Base-by-base conservation (phyloP, 2,113 vertebrate species). In the Pithys albifrons region DNA sequence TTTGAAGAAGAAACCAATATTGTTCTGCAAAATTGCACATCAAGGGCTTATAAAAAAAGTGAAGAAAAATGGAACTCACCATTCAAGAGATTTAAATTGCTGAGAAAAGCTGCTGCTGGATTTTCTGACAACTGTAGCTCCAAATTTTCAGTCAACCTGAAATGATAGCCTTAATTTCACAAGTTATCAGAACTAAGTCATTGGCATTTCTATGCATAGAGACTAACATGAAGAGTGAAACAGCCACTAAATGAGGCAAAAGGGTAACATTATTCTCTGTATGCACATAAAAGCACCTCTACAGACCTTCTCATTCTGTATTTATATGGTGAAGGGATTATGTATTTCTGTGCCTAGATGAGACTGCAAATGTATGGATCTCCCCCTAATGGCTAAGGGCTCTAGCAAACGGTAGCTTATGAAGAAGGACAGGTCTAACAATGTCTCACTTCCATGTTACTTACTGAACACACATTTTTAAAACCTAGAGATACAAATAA, bases 101-200 rank as follows among this genome's bases (percentile, higher is more conserved):
- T 91, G 29, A 97, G 86, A 52, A 98, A 95, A 83, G 48, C 29
- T 86, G 83, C 13, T 0, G 4, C 5, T 12, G 94, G 83, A n/a
- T 95, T 87, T 73, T 73, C 91, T 3, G 61, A 69, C 37, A 97
- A 74, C 6, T 43, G 62, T 35, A 91, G 69, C 61, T 95, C 28
- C 5, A 98, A 69, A n/a, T 82, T 96, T 55, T 93, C 89, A 65
- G 59, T 59, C 89, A 97, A 65, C 76, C 98, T 98, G 78, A 74
- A 96, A 97, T 1, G 20, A 94, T 1, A 98, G 24, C 12, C 80
- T 35, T 10, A 74, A 39, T 93, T 77, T 86, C 39, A 85, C 5
- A 77, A 49, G 29, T 23, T 73, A 66, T 37, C 55, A 81, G 28
- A 84, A 87, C 25, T 5, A 73, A 83, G 12, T 43, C 12, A 55